phyloP scores from a whole-genome alignment of 2,888 invertebrate genomes.

The Callyntrura guangdongensis region DNA sequence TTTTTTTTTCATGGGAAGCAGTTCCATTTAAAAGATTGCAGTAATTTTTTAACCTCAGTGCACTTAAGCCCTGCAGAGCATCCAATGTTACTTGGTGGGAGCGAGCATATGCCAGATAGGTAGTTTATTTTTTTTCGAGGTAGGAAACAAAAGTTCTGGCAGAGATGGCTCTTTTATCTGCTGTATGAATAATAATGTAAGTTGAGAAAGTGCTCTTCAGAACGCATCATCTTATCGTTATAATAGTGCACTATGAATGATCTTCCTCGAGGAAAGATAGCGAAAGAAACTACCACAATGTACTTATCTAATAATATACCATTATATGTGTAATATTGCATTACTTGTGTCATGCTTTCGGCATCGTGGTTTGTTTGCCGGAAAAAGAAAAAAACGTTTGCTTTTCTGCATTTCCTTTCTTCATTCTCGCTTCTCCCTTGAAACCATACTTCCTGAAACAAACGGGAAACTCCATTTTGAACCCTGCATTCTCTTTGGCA shows the following conservation, averaged over 20 bases:
- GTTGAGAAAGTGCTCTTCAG: no score
- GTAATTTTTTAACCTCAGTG: conserved; percentile 76
- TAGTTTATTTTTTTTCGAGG: not conserved
- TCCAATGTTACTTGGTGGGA: conserved; percentile 68
- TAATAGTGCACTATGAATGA: not conserved
- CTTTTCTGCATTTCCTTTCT: not conserved
- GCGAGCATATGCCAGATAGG: conserved; percentile 22
- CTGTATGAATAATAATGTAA: not conserved
- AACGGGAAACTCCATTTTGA: not conserved
- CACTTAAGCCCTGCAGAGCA: conserved; percentile 69
- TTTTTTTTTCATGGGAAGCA: conserved; percentile 51
- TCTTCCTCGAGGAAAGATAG: not conserved
- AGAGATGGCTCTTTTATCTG: not conserved
- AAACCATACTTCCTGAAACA: not conserved
- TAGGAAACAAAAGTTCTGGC: not conserved
- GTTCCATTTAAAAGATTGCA: conserved; percentile 65
- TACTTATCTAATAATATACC: not conserved
- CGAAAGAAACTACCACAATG: not conserved
- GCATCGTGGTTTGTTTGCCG: not conserved
- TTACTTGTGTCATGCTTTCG: not conserved
- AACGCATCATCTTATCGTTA: not conserved
- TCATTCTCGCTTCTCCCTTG: not conserved
- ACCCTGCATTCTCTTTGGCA: not conserved
- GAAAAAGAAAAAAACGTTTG: not conserved
- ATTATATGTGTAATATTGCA: not conserved